Evolutionary conservation across 2,113 vertebrate species (phyloP), one percentile per base, ranked within the genome.

Genomic region (Stercorarius parasiticus): DNA sequence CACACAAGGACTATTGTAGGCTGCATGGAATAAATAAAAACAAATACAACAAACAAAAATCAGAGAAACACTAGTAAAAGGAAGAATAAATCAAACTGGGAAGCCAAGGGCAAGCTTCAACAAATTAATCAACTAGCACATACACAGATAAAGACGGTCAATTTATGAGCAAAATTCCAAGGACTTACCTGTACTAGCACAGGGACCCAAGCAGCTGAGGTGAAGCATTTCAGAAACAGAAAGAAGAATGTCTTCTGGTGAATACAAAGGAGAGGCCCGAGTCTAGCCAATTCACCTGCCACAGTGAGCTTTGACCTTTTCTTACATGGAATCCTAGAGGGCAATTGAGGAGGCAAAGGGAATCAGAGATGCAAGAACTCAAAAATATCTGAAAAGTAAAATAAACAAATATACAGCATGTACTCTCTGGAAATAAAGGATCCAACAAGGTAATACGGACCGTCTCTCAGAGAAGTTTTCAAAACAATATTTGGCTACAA

Each of bases 181-280:
- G 59, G 66, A 88, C 96, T 97, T 79, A 99, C 99, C 94, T 97
- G 98, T 27, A 99, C 98, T 45, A 99, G 96, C 34, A 99, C 96
- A 56, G 98, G 97, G 4, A 99, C 83, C 26, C 62, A 94, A 42
- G 61, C 32, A 17, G 56, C 55, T 34, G 92, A 98, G 15, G 95
- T 92, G 10, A 87, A 90, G 64, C 93, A 96, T 62, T 95, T 98
- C 94, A 99, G 97, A 9, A 96, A 95, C 50, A 99, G 97, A 83
- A 97, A 98, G 97, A 99, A 99, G 95, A 99, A 99, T 3, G 90
- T 78, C 9, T 98, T 98, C 50, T 95, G 98, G 45, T 49, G 49
- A 25, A 99, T 93, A 45, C 73, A 90, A 94, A 99, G 97, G 74
- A 98, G 97, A 30, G 98, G 98, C 69, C 98, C 97, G 0, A 99